Base-by-base conservation (phyloP, 1,140 invertebrate genomes). In the Spodoptera frugiperda region DNA sequence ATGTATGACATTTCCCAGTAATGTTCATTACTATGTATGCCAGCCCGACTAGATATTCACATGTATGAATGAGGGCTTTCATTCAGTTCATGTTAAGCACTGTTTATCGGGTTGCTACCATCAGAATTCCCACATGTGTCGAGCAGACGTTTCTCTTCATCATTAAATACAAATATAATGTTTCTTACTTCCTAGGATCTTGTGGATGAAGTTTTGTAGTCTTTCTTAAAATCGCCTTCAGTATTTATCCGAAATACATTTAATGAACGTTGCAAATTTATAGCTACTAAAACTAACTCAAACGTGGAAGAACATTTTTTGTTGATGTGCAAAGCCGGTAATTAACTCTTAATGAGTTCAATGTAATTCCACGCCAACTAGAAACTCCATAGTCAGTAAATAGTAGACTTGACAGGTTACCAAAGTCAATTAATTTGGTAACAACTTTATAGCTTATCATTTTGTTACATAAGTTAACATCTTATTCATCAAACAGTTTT, bases 1-100 rank as follows among this genome's bases (percentile, higher is more conserved):
- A 73, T 73, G 44, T 21, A 19, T 49, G 54, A 48, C 21, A 59
- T 48, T 73, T 61, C 71, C 71, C 55, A 73, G 71, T 73, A 73
- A 25, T 46, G 39, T 48, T 59, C 70, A 63, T 33, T 55, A 55
- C 15, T 46, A n/a, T 71, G 51, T 53, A 39, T 57, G 54, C 19
- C 17, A 48, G 71, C 55, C 49, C 15, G 63, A 49, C 63, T 49
- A 61, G 71, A 73, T 72, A 57, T 25, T 15, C 12, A 72, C 55
- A 30, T 46, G 33, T 72, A 61, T 73, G 71, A 73, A 73, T 49
- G 33, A 55, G 55, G 39, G 44, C 44, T 61, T 73, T 73, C 44
- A 73, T 59, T 17, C 54, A 30, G 21, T 73, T 61, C 54, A 19
- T 49, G 71, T 61, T 73, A 73, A 73, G 71, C 61, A 61, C 55